Base-by-base conservation (phyloP, 2,797 vertebrate species). In the Sandelia bainsii region DNA sequence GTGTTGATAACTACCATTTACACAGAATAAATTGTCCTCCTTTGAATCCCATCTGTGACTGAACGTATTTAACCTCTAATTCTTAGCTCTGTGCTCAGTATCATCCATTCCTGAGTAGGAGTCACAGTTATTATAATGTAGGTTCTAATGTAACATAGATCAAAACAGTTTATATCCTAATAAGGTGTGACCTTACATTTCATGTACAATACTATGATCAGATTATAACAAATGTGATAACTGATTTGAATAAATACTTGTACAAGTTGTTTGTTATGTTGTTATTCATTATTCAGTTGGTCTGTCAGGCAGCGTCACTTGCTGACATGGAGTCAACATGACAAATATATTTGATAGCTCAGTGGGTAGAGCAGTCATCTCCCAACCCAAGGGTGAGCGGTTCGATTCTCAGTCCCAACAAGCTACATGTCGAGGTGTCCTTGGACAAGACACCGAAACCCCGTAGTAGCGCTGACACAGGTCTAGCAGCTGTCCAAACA, bases 201-300 rank as follows among this genome's bases (percentile, higher is more conserved):
- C 25, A 78, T 85, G 82, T 74, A 67, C 25, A 69, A 67, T 68
- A 64, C 20, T 69, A 25, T 65, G 19, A 17, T 66, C 54, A 65
- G 44, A 75, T 69, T 63, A 53, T 62, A 64, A 77, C 50, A 75
- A 63, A 81, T 83, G 42, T 81, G 66, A 83, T 73, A 62, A 71
- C 37, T 73, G 25, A 84, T 73, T 64, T 7, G 64, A 93, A 91
- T 88, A 90, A 91, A 91, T 68, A 51, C 56, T 13, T 81, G 79
- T 79, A 69, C 13, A 75, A 67, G 27, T 61, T 77, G 34, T 73
- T 75, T 86, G 52, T 19, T 25, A 39, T 32, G 29, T 8, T 32
- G 4, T 39, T 39, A 42, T 42, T 14, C 1, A 16, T 42, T 16
- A 14, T 42, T 42, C 16, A 62, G 72, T 61, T 58, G 71, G 69